Conservation (phyloP, 2,113 vertebrate species). For the Prunella fulvescens region DNA sequence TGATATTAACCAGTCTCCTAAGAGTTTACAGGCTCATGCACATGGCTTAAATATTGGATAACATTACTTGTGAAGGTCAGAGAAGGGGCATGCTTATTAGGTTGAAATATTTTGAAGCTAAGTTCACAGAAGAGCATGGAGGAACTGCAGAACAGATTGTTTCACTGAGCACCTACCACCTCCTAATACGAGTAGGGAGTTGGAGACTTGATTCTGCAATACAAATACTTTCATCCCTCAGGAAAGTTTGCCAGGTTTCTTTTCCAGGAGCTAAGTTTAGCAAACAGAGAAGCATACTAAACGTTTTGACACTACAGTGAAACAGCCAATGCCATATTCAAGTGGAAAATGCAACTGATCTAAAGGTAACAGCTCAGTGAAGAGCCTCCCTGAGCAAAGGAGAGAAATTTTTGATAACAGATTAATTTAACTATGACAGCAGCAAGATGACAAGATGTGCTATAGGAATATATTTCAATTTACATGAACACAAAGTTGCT, state of each 20-base stretch:
- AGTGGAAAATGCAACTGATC: not conserved
- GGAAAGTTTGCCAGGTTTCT: not conserved
- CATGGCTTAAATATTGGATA: not conserved
- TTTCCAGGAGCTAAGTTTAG: not conserved
- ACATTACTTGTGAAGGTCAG: not conserved
- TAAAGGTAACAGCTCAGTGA: not conserved
- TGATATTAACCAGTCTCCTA: not conserved
- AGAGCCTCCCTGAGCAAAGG: not conserved
- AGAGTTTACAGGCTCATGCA: not conserved
- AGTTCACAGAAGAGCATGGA: not conserved
- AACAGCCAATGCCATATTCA: not conserved
- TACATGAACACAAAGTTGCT: not conserved
- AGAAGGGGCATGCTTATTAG: not conserved
- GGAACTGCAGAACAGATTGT: not conserved
- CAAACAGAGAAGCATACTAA: not conserved
- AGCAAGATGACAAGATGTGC: not conserved
- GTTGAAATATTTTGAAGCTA: not conserved
- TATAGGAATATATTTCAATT: not conserved
- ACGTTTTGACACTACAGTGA: not conserved
- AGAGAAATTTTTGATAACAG: not conserved
- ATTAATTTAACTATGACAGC: not conserved
- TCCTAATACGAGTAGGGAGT: not conserved
- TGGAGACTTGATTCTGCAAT: not conserved
- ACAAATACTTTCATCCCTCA: not conserved
- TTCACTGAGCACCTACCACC: not conserved